Evolutionary conservation across 2,797 vertebrate genomes (phyloP).

Genomic region (Echeneis naucrates): DNA sequence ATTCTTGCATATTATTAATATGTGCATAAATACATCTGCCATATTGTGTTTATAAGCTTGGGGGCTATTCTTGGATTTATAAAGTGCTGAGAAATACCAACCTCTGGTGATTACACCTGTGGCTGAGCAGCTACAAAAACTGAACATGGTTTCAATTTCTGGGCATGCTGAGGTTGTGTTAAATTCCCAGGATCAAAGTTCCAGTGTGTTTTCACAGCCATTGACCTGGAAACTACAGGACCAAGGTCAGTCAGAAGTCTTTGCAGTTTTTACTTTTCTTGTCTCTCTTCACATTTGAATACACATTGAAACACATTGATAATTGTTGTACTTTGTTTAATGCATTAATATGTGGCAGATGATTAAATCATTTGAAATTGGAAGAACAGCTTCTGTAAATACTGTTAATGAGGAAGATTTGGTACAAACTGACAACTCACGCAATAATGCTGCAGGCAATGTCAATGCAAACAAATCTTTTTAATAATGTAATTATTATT

Average conservation of each 20-base stretch:
- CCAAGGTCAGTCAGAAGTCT: constrained; percentile 40
- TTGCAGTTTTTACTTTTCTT: constrained; percentile 22
- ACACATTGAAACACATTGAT: too few relatives aligned
- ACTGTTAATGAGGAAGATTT: background rate
- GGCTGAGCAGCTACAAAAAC: constrained; percentile 6
- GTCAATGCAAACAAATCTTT: background rate
- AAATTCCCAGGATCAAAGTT: constrained; percentile 32
- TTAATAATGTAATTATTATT: background rate
- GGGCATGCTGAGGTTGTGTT: constrained; percentile 26
- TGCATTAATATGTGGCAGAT: too few relatives aligned
- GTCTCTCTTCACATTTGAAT: constrained; percentile 12
- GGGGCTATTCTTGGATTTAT: too few relatives aligned
- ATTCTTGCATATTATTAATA: too few relatives aligned
- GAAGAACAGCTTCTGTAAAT: background rate
- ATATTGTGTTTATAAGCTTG: too few relatives aligned
- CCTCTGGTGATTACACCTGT: constrained; percentile 16
- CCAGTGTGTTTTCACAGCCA: constrained; percentile 16
- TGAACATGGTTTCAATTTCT: constrained; percentile 8
- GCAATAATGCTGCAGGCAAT: background rate
- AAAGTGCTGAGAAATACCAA: constrained; percentile 1
- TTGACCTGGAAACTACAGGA: constrained; percentile 42
- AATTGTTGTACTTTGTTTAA: too few relatives aligned
- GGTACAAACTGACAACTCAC: background rate
- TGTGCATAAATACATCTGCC: too few relatives aligned
- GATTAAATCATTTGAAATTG: background rate